Conservation (phyloP, 2,888 invertebrate genomes). For the Cephus runcator region DNA sequence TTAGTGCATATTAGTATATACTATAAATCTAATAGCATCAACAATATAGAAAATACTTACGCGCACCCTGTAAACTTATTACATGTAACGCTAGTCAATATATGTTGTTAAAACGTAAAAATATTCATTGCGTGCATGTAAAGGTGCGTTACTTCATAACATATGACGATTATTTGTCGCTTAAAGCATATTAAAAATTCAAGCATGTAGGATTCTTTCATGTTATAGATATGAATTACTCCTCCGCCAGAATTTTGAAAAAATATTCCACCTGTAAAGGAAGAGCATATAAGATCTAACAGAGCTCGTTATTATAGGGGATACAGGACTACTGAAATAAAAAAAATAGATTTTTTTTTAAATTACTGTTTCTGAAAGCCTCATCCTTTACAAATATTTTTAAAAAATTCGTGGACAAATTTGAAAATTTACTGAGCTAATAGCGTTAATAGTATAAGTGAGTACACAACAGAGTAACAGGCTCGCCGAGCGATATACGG, state of each 20-base stretch:
- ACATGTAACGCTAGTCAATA: background rate
- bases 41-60: background rate
- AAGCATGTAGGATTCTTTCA: background rate
- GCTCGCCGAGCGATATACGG: no score
- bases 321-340: no score
- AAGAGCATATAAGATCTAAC: constrained; percentile 1
- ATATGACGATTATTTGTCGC: background rate
- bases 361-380: no score
- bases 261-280: constrained; percentile 74
- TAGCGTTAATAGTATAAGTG: no score
- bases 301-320: constrained; percentile 7
- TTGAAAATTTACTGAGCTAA: no score
- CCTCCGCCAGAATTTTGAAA: constrained; percentile 74
- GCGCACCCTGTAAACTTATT: background rate
- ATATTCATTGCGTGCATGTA: background rate
- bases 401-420: no score
- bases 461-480: no score
- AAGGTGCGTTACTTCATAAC: background rate
- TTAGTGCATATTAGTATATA: background rate
- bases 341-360: no score
- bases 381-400: no score
- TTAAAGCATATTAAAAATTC: background rate
- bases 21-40: background rate
- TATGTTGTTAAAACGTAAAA: background rate
- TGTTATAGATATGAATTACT: background rate